Base-by-base conservation (phyloP, 35 echinoderm and acorn worm genomes). In the Lytechinus variegatus region DNA sequence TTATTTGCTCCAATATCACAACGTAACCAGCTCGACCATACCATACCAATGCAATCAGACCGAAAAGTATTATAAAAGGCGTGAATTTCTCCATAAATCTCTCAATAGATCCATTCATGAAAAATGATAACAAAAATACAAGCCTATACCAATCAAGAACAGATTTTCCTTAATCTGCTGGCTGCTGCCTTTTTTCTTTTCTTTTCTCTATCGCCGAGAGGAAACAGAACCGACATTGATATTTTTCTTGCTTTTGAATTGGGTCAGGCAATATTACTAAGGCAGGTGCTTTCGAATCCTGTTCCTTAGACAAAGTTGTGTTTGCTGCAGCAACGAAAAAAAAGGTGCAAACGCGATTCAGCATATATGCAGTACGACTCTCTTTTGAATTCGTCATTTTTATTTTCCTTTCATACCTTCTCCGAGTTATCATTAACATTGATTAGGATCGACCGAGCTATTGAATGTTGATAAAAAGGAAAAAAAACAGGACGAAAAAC, bases 271-370 rank as follows among this genome's bases (percentile, higher is more conserved):
- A 24, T 7, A 24, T 24, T 79, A 79, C n/a, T 19, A 24, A 44
- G 66, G 66, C 66, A 79, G 66, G 66, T 79, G 66, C 66, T 19
- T 79, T 79, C n/a, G 66, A 79, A 79, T 79, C 66, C 66, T 79
- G 66, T 79, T 79, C n/a, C 66, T 79, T n/a, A 24, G 66, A 79
- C 14, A 79, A 79, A 79, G 14, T n/a, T 79, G 66, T 79, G 66
- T 79, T n/a, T 79, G 66, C 66, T 79, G 66, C 14, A n/a, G 66
- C 19, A 79, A 79, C 24, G 66, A 79, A 44, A 44, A 44, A 44
- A 44, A 79, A 79, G 66, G 66, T 79, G 66, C 66, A 79, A 79
- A 79, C 16, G 66, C n/a, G 66, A 79, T 79, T 79, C n/a, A 24
- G n/a, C 19, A 79, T 79, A 79, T 79, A 79, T 24, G 66, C 66